Evolutionary conservation across 1,140 invertebrate species (phyloP).

Genomic region (Caenorhabditis elegans): WBcel235 BX284603.4:12602501-12603000

Average conservation of each 20-base stretch:
- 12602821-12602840: background rate
- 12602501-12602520: background rate
- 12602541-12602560: constrained; percentile 19
- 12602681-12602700: too few species aligned
- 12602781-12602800: background rate
- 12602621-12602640: too few species aligned
- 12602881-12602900: background rate
- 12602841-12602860: background rate
- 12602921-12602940: too few species aligned
- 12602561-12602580: too few species aligned
- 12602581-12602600: too few species aligned
- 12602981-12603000: too few species aligned
- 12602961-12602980: too few species aligned
- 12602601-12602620: too few species aligned
- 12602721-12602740: background rate
- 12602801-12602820: background rate
- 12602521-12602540: constrained; percentile 6
- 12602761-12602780: background rate
- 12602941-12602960: too few species aligned
- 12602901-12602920: too few species aligned
- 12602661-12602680: too few species aligned
- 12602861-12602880: background rate
- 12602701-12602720: background rate
- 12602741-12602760: constrained; percentile 7
- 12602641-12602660: too few species aligned